A percentile compares a stretch with the other conserved stretches of the same genome.
These are phyloP conservation scores for Heterotilapia buettikoferi DNA, from an alignment of 2,113 vertebrate genomes.

Conservation along the genomic window DNA sequence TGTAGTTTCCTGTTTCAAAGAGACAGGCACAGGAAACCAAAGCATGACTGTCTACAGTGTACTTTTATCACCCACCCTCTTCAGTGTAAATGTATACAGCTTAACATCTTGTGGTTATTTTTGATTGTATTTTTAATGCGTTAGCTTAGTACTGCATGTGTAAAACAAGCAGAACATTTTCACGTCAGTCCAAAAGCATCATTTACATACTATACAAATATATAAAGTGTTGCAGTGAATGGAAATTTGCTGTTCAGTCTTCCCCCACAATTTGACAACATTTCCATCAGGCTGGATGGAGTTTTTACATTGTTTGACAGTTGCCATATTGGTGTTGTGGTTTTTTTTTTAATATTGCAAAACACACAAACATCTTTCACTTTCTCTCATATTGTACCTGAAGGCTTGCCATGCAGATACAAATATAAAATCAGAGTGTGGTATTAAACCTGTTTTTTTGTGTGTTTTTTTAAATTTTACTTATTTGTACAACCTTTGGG, in stretches of 20 bases:
- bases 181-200: background rate
- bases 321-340: background rate
- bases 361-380: background rate
- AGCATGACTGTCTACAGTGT: background rate
- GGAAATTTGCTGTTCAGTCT: background rate
- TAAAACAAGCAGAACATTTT: background rate
- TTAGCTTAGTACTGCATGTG: background rate
- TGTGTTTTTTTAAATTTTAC: background rate
- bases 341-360: background rate
- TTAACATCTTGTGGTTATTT: background rate
- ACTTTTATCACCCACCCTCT: background rate
- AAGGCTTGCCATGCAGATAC: background rate
- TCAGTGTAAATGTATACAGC: background rate
- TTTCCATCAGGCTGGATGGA: background rate
- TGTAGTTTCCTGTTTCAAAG: constrained; percentile 26
- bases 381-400: background rate
- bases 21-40: background rate
- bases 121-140: background rate
- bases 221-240: background rate
- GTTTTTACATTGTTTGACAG: background rate
- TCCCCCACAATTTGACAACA: background rate
- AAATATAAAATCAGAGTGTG: background rate
- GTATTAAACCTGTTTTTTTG: background rate
- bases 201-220: background rate
- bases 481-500: background rate